Base-by-base conservation (phyloP, 1,140 invertebrate genomes). In the Hermatobates lingyangjiaoensis region DNA sequence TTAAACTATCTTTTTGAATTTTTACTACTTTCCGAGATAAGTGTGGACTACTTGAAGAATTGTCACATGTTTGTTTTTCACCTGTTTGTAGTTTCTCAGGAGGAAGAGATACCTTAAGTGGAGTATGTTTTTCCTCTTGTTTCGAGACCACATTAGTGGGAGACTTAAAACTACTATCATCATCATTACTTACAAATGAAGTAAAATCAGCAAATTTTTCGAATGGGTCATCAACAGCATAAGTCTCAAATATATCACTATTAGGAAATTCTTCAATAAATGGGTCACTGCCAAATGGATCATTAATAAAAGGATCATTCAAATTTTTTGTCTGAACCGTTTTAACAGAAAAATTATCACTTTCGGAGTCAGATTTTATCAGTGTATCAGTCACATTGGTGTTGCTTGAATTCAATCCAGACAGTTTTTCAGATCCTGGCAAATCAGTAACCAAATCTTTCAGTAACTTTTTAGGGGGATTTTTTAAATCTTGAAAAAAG, bases 401-500 rank as follows among this genome's bases (percentile, higher is more conserved):
- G 44, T 45, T 54, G 50, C 26, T n/a, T n/a, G n/a, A n/a, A n/a
- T n/a, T n/a, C n/a, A n/a, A n/a, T n/a, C n/a, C n/a, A n/a, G n/a
- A n/a, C n/a, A n/a, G n/a, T n/a, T n/a, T n/a, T n/a, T n/a, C n/a
- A n/a, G n/a, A n/a, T n/a, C n/a, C n/a, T 15, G 52, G 48, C 14
- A 49, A 20, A 26, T 58, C 57, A 21, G 60, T 49, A 7, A 79
- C 79, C 59, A 90, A 69, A 65, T 89, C 86, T 70, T 89, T 90
- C 42, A 89, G 71, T 20, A 84, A 78, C 70, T 88, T 89, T 71
- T 88, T 88, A 48, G 86, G 84, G 54, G 86, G 87, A 69, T 90
- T 90, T 72, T 90, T 90, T 54, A 91, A 71, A 61, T 90, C 83
- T 70, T 88, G 83, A 73, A 93, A 93, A 69, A 93, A 92, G 65